A percentile compares a stretch with the other conserved stretches of the same genome.
phyloP scores from a whole-genome alignment of 2,888 invertebrate species.

The Acholoe squamosa region DNA sequence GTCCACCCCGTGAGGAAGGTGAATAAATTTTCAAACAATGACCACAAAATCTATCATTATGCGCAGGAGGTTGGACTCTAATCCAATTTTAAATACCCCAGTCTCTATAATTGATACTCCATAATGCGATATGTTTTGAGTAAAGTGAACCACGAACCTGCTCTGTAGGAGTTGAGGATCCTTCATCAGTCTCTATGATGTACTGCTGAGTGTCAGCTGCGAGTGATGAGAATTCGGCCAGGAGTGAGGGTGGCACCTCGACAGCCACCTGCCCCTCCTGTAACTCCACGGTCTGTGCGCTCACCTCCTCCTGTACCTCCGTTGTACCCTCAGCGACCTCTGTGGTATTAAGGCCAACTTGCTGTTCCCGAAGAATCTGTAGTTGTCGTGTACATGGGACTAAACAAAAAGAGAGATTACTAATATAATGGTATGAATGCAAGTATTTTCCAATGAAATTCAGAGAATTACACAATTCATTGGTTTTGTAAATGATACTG shows the following conservation, averaged over 20 bases:
- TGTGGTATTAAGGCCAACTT: background rate
- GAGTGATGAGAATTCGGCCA: constrained; percentile 81
- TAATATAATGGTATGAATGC: too few relatives aligned
- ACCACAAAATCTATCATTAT: too few relatives aligned
- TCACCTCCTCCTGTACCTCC: constrained; percentile 28
- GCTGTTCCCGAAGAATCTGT: background rate
- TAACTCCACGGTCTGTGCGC: background rate
- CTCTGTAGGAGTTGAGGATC: background rate
- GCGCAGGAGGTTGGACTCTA: too few relatives aligned
- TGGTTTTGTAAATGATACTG: too few relatives aligned
- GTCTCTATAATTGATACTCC: too few relatives aligned
- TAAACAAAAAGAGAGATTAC: background rate
- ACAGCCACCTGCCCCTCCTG: constrained; percentile 38
- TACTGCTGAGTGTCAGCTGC: constrained; percentile 81
- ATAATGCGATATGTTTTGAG: too few relatives aligned
- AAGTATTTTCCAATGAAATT: too few relatives aligned
- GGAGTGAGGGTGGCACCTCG: constrained; percentile 72
- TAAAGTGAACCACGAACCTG: constrained; percentile 34
- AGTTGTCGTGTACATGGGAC: constrained; percentile 53
- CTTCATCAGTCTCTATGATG: constrained; percentile 70
- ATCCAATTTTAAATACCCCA: too few relatives aligned
- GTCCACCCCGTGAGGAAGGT: too few relatives aligned
- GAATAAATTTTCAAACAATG: too few relatives aligned
- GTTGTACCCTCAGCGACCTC: background rate
- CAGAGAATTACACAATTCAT: too few relatives aligned